phyloP scores from a whole-genome alignment of 2,888 invertebrate species.

The Argynnis bischoffii region DNA sequence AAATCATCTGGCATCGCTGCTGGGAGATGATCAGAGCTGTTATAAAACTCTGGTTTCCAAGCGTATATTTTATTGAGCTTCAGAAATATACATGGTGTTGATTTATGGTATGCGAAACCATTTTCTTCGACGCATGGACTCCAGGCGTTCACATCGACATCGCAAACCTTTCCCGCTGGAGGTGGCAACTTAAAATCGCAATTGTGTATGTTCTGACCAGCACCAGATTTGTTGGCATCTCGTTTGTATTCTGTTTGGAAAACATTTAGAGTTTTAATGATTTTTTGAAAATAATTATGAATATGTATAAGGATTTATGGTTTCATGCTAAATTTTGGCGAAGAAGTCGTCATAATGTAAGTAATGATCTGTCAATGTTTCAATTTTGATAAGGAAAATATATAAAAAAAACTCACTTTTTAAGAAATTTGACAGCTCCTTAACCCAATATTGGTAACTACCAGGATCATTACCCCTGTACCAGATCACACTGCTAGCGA shows the following conservation, averaged over 20 bases:
- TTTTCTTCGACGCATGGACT: slow-evolving; percentile 91
- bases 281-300: too few relatives aligned
- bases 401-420: slow-evolving; percentile 85
- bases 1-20: slow-evolving; percentile 87
- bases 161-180: slow-evolving; percentile 90
- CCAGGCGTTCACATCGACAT: slow-evolving; percentile 92
- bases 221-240: slow-evolving; percentile 86
- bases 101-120: slow-evolving; percentile 94
- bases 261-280: not conserved
- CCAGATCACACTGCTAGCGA: slow-evolving; percentile 97
- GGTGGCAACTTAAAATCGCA: slow-evolving; percentile 89
- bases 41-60: slow-evolving; percentile 93
- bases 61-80: slow-evolving; percentile 97
- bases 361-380: too few relatives aligned
- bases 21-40: slow-evolving; percentile 87
- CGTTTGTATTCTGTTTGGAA: slow-evolving; percentile 85
- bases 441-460: slow-evolving; percentile 90
- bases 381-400: not conserved
- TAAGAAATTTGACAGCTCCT: slow-evolving; percentile 88
- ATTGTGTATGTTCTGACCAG: slow-evolving; percentile 88
- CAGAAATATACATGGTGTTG: slow-evolving; percentile 96
- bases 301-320: too few relatives aligned
- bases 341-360: too few relatives aligned
- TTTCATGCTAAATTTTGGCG: too few relatives aligned
- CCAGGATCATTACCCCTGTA: slow-evolving; percentile 91